phyloP scores from a whole-genome alignment of 1,140 invertebrate genomes.

The Meloidogyne exigua region DNA sequence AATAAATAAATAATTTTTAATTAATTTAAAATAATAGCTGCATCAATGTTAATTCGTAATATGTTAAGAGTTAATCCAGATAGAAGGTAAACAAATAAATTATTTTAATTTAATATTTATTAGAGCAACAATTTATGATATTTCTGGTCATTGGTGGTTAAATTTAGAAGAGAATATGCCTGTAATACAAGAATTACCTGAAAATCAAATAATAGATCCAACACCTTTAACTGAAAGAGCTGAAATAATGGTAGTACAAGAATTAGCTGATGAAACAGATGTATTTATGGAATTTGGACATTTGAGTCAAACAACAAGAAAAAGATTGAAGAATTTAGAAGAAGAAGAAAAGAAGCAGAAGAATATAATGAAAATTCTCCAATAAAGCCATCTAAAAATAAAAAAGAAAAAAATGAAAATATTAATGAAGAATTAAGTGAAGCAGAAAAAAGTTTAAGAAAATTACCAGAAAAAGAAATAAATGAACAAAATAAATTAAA shows the following conservation, averaged over 20 bases:
- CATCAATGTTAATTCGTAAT: conserved; percentile 85
- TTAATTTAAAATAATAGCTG: conserved; percentile 70
- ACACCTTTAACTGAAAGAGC: conserved; percentile 61
- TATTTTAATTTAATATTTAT: background rate
- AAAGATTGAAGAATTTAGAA: conserved; percentile 58
- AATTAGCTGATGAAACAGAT: conserved; percentile 62
- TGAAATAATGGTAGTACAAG: conserved; percentile 63
- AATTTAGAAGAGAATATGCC: conserved; percentile 72
- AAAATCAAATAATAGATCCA: conserved; percentile 63
- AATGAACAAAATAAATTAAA: conserved; percentile 9
- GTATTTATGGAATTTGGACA: conserved; percentile 64
- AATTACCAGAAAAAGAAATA: conserved; percentile 15
- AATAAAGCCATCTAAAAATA: conserved; percentile 58
- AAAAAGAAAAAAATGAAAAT: conserved; percentile 35
- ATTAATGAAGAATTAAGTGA: conserved; percentile 46
- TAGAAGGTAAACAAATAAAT: conserved; percentile 67
- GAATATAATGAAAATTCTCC: conserved; percentile 64
- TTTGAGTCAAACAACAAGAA: conserved; percentile 50
- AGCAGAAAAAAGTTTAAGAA: conserved; percentile 55
- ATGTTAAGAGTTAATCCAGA: conserved; percentile 87
- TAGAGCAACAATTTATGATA: conserved; percentile 82
- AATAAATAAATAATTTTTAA: background rate
- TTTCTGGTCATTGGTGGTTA: conserved; percentile 87
- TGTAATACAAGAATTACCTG: conserved; percentile 62
- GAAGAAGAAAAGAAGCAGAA: conserved; percentile 62